phyloP scores from a whole-genome alignment of 2,113 vertebrate species.

The Mellivora capensis region DNA sequence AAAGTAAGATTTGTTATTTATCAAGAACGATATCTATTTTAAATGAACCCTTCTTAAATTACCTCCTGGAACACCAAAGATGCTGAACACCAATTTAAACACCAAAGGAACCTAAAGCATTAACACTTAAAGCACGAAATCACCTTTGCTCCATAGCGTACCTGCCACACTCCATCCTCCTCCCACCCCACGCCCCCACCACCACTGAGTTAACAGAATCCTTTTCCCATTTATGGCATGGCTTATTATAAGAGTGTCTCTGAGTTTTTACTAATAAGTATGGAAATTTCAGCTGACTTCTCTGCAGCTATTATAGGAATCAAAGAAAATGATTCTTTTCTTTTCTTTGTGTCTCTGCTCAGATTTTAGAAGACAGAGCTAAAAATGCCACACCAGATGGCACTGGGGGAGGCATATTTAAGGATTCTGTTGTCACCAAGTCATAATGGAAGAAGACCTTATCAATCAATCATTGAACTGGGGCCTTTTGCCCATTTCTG shows the following conservation, averaged over 20 bases:
- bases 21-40: neutral
- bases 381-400: constrained; percentile 1
- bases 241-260: neutral
- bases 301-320: neutral
- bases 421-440: neutral
- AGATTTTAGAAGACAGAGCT: constrained; percentile 31
- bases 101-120: neutral
- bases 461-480: neutral
- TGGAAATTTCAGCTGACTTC: neutral
- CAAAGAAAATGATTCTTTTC: neutral
- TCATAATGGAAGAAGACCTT: neutral
- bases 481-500: neutral
- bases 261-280: neutral
- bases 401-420: neutral
- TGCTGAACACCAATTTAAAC: neutral
- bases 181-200: neutral
- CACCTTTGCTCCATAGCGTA: neutral
- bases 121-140: neutral
- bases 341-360: constrained; percentile 4
- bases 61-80: neutral
- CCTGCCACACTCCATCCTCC: neutral
- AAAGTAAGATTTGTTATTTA: constrained; percentile 1
- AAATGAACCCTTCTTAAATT: neutral
- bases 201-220: neutral
- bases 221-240: neutral